These are phyloP conservation scores for Troides aeacus DNA, from an alignment of 2,888 invertebrate species.

Conservation along the genomic window DNA sequence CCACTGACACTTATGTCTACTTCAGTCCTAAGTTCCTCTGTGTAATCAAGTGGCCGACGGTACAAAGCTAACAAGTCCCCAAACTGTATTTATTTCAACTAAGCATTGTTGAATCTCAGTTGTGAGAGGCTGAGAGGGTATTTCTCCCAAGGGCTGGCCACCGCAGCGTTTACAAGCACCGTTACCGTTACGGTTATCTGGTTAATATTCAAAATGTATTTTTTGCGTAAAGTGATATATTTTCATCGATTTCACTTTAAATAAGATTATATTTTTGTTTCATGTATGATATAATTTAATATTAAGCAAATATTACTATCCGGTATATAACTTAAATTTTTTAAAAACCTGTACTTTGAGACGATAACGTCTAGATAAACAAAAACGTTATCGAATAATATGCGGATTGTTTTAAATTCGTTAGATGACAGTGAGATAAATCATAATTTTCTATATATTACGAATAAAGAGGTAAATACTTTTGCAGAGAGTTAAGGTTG, in stretches of 20 bases:
- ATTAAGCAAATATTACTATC: too few relatives aligned
- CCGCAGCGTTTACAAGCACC: constrained; percentile 11
- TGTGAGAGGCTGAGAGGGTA: constrained; percentile 5
- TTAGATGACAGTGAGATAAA: too few relatives aligned
- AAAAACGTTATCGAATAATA: too few relatives aligned
- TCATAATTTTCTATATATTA: too few relatives aligned
- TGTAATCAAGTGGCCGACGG: not conserved
- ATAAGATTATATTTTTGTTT: too few relatives aligned
- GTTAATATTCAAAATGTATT: not conserved
- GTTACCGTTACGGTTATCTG: constrained; percentile 13
- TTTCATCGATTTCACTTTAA: too few relatives aligned
- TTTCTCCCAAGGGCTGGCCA: constrained; percentile 16
- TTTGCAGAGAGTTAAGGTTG: not conserved
- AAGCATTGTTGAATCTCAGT: constrained; percentile 15
- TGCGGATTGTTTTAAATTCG: too few relatives aligned
- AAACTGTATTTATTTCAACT: constrained; percentile 1
- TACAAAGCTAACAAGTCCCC: not conserved
- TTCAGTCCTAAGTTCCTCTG: not conserved
- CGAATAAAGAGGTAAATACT: too few relatives aligned
- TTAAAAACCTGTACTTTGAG: too few relatives aligned
- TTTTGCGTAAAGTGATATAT: not conserved
- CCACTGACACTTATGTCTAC: not conserved
- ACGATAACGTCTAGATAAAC: too few relatives aligned
- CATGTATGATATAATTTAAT: too few relatives aligned
- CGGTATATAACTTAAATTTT: too few relatives aligned